Percentiles rank a stretch among this genome's conserved stretches.
phyloP scores from a whole-genome alignment of 92 coral and sea anemone species.

The Bergia puertoricense region DNA sequence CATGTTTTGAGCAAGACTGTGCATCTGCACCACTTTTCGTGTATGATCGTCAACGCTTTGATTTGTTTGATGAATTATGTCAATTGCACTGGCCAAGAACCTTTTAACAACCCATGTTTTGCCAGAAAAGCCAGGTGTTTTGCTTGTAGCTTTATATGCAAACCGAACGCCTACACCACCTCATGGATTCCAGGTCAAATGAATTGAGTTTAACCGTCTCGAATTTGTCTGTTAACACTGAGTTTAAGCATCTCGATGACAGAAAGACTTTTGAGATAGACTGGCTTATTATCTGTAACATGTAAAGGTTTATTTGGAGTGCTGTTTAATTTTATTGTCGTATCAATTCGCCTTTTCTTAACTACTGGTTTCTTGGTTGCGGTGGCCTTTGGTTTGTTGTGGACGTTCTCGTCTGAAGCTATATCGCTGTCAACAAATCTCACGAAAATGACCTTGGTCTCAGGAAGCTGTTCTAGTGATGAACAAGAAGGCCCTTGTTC shows the following conservation, averaged over 20 bases:
- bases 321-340: no score
- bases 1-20: conserved; percentile 13
- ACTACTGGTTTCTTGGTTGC: no score
- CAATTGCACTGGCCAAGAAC: conserved; percentile 20
- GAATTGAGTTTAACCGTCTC: neutral
- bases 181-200: conserved; percentile 46
- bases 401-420: no score
- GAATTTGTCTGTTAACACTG: conserved; percentile 1
- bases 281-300: no score
- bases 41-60: conserved; percentile 53
- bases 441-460: no score
- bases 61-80: conserved; percentile 1
- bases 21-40: conserved; percentile 52
- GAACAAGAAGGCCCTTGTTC: no score
- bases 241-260: neutral
- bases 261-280: no score
- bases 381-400: no score
- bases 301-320: no score
- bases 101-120: conserved; percentile 50
- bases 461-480: no score
- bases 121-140: conserved; percentile 28
- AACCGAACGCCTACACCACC: conserved; percentile 48
- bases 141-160: conserved; percentile 46
- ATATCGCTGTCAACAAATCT: no score
- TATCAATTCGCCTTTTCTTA: no score